Evolutionary conservation across 1,140 invertebrate genomes (phyloP).

Genomic region (Patella vulgata): DNA sequence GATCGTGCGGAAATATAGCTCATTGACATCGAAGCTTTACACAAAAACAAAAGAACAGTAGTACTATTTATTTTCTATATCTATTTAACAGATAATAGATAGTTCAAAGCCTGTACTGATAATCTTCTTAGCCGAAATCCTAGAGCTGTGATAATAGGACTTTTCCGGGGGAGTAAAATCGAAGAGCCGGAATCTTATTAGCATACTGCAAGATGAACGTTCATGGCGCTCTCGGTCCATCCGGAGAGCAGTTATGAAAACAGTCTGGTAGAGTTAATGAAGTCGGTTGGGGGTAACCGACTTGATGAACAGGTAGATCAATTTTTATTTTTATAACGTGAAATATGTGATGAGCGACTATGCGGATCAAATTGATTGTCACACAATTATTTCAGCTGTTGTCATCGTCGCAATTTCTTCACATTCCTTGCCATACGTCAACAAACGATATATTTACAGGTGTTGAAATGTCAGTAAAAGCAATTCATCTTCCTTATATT

Average conservation of each 20-base stretch:
- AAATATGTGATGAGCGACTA: too few species aligned
- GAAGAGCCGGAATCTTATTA: constrained; percentile 26
- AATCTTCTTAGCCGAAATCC: too few species aligned
- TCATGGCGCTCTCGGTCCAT: constrained; percentile 43
- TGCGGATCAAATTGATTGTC: constrained; percentile 4
- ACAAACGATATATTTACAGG: neutral
- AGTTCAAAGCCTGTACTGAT: too few species aligned
- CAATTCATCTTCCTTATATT: too few species aligned
- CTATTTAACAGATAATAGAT: too few species aligned
- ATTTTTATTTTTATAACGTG: neutral
- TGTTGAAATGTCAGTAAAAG: too few species aligned
- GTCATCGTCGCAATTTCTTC: neutral
- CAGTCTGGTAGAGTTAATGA: constrained; percentile 29
- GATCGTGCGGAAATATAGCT: too few species aligned
- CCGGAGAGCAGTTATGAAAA: constrained; percentile 37
- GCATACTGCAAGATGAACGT: constrained; percentile 45
- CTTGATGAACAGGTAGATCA: constrained; percentile 23
- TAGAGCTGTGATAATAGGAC: too few species aligned
- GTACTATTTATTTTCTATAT: too few species aligned
- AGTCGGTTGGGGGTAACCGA: constrained; percentile 29
- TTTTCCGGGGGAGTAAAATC: constrained; percentile 15
- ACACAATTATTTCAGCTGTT: constrained; percentile 11
- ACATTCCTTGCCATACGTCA: neutral
- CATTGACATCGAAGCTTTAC: too few species aligned
- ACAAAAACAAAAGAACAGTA: too few species aligned